Evolutionary conservation across 2,888 invertebrate species (phyloP).

Genomic region (Euzophera pinguis): DNA sequence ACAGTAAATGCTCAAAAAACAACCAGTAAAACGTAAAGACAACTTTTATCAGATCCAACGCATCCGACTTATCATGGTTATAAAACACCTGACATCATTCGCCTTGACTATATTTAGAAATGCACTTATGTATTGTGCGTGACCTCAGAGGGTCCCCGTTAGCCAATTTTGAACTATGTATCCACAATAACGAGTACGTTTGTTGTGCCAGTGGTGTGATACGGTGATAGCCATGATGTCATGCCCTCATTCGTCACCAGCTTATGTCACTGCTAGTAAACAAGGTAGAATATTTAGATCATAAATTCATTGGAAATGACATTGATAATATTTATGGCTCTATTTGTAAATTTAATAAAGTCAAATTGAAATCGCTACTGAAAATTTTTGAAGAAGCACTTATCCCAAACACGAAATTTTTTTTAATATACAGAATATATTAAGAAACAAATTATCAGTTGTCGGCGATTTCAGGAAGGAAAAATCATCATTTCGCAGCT

Average conservation of each 20-base stretch:
- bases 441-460: too few relatives aligned
- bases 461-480: too few relatives aligned
- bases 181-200: constrained; percentile 29
- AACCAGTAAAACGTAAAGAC: neutral
- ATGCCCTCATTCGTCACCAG: constrained; percentile 32
- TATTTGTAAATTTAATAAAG: neutral
- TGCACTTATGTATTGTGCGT: constrained; percentile 41
- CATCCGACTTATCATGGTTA: constrained; percentile 8
- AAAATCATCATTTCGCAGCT: too few relatives aligned
- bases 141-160: constrained; percentile 41
- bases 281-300: constrained; percentile 38
- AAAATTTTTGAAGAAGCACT: too few relatives aligned
- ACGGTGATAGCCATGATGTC: constrained; percentile 51
- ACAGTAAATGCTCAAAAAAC: too few relatives aligned
- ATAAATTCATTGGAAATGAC: constrained; percentile 21
- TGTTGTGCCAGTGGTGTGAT: constrained; percentile 40
- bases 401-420: too few relatives aligned
- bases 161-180: constrained; percentile 12
- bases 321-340: neutral
- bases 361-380: neutral
- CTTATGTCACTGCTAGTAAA: constrained; percentile 40
- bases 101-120: constrained; percentile 63
- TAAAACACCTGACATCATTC: constrained; percentile 51
- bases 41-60: neutral
- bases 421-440: too few relatives aligned